phyloP scores from a whole-genome alignment of 1,140 invertebrate genomes.

The Scaptomyza graminum region DNA sequence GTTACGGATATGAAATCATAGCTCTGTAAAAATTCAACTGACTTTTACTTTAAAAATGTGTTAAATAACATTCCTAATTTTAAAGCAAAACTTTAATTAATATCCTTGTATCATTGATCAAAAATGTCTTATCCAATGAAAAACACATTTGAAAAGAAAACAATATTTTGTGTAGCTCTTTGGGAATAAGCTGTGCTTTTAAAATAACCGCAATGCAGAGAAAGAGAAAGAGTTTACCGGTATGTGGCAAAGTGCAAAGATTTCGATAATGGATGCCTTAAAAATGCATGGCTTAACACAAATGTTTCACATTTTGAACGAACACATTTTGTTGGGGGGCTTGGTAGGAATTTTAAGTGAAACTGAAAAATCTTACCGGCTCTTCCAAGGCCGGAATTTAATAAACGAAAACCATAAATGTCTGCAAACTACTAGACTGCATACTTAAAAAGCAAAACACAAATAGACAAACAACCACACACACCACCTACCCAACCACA shows the following conservation, averaged over 20 bases:
- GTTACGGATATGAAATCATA: too few species aligned
- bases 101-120: too few species aligned
- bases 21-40: too few species aligned
- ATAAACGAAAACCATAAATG: constrained; percentile 66
- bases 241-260: constrained; percentile 28
- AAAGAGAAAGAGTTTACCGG: neutral
- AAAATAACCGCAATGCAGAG: neutral
- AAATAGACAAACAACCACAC: constrained; percentile 22
- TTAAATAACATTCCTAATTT: too few species aligned
- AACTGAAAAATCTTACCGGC: constrained; percentile 27
- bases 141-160: neutral
- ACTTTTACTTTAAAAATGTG: too few species aligned
- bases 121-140: neutral
- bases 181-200: neutral
- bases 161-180: neutral
- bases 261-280: constrained; percentile 33
- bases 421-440: constrained; percentile 21
- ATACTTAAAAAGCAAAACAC: constrained; percentile 16
- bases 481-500: neutral
- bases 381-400: constrained; percentile 48
- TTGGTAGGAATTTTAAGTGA: constrained; percentile 34
- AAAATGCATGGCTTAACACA: constrained; percentile 40
- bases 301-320: neutral
- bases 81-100: too few species aligned
- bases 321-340: constrained; percentile 8